A percentile compares a stretch with the other conserved stretches of the same genome.
Conservation (phyloP, 2,113 vertebrate species). For the Progne subis region DNA sequence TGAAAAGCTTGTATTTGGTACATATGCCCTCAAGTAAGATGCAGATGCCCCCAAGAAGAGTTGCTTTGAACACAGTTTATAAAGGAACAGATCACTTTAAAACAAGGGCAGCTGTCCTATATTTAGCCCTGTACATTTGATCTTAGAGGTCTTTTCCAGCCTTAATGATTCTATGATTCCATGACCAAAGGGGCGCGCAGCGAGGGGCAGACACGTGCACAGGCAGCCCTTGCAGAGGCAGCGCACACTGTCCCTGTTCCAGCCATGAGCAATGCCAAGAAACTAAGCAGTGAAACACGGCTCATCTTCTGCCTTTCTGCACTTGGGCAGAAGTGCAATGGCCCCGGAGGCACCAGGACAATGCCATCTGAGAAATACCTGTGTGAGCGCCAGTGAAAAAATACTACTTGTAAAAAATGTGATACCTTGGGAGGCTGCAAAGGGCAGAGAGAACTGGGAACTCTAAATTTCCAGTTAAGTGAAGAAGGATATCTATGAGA, state of each 20-base stretch:
- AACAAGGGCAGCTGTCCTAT: neutral
- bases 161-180: neutral
- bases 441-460: neutral
- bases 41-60: neutral
- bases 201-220: rapidly evolving
- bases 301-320: neutral
- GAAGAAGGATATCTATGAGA: neutral
- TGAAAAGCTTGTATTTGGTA: neutral
- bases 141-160: neutral
- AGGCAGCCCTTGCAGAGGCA: rapidly evolving
- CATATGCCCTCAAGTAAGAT: neutral
- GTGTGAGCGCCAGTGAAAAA: neutral
- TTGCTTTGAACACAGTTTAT: neutral
- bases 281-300: neutral
- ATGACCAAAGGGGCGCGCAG: rapidly evolving
- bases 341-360: neutral
- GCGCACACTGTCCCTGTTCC: neutral
- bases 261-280: neutral
- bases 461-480: neutral
- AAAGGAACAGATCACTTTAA: neutral
- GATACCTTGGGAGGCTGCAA: neutral
- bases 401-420: neutral
- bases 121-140: neutral
- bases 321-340: neutral
- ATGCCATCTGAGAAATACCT: neutral